A percentile compares a stretch with the other conserved stretches of the same genome.
Conservation (phyloP, 2,113 vertebrate genomes). For the Hippopotamus amphibius region DNA sequence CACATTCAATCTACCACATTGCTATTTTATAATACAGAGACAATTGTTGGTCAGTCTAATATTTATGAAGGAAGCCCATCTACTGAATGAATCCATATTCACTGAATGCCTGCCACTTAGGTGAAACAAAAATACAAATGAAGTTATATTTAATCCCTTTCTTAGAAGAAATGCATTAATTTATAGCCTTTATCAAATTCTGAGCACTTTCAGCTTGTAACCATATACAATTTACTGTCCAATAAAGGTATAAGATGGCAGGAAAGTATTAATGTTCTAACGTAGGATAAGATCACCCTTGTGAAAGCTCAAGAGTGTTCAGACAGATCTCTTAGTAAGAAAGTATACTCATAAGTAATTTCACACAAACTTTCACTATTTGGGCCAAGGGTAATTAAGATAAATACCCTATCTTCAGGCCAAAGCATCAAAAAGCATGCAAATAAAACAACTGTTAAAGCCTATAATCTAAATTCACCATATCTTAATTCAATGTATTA, state of each 20-base stretch:
- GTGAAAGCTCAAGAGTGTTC: background rate
- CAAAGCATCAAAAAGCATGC: constrained; percentile 71
- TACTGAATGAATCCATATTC: background rate
- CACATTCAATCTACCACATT: constrained; percentile 59
- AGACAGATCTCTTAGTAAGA: constrained; percentile 54
- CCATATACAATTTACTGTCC: background rate
- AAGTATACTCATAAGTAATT: constrained; percentile 75
- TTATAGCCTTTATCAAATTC: background rate
- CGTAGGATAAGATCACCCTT: background rate
- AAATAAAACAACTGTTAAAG: background rate
- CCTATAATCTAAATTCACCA: background rate
- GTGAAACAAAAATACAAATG: background rate
- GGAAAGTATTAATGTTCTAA: background rate
- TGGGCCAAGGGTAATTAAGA: constrained; percentile 59
- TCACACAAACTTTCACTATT: constrained; percentile 78
- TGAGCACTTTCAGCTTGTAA: background rate
- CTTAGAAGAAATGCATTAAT: constrained; percentile 44
- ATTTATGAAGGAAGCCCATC: constrained; percentile 39
- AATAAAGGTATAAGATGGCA: background rate
- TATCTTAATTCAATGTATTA: constrained; percentile 68
- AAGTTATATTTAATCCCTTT: constrained; percentile 39
- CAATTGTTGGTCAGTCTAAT: constrained; percentile 72
- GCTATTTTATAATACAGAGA: constrained; percentile 62
- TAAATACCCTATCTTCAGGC: constrained; percentile 72
- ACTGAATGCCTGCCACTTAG: background rate